Base-by-base conservation (phyloP, 2,888 invertebrate species). In the Drosophila mayaguana region DNA sequence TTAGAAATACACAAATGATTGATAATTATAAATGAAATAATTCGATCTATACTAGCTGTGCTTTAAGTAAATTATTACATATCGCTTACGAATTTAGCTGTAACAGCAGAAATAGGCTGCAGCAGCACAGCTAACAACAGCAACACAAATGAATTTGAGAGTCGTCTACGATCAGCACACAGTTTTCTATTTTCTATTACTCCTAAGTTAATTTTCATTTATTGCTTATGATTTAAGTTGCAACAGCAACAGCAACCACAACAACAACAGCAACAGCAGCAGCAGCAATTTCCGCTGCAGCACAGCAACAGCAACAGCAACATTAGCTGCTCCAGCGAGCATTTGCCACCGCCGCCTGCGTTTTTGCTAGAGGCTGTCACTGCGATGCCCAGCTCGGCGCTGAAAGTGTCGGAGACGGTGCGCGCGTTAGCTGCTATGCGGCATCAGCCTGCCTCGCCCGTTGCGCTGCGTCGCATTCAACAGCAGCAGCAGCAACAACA, bases 401-500 rank as follows among this genome's bases (percentile, higher is more conserved):
- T 95, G 43, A 96, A 95, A 86, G 97, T 97, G 20, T 97, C 97
- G 0, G 97, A 97, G 92, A 97, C 97, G 0, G 96, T 97, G 9
- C 96, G 97, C 91, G 97, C 96, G 46, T 93, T 97, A 64, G 97
- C 97, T 0, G 97, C 97, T 90, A 93, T 97, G 73, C 96, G 96
- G 85, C 97, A 97, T 93, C 97, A 96, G 86, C 97, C 97, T 0
- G 97, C 97, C 3, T 97, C 97, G 78, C 97, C 97, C 6, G 95
- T 96, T 76, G 94, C 96, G 7, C 93, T 96, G 32, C 94, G 96
- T 9, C 94, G 96, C 73, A 87, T 91, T 69, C 92, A 92, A 66
- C 89, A 90, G 28, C 78, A 81, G 5, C 80, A 80, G 8, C 83
- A 77, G 34, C 81, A 70, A 2, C 80, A n/a, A n/a, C n/a, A n/a